These are phyloP conservation scores for Chrysocyon brachyurus DNA, from an alignment of 2,797 vertebrate genomes.

Conservation along the genomic window DNA sequence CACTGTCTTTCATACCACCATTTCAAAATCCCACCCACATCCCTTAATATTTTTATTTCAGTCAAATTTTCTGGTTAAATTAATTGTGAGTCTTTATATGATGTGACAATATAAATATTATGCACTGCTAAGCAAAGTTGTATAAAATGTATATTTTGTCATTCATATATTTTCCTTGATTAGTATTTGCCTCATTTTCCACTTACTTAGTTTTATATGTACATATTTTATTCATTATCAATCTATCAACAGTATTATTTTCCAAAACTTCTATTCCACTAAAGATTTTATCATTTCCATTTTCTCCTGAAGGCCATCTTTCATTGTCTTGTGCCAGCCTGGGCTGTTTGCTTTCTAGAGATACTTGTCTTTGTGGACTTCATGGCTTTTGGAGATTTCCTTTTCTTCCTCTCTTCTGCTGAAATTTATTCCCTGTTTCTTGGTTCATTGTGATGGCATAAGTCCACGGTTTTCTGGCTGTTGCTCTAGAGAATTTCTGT, in stretches of 20 bases:
- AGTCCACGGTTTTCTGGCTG: neutral
- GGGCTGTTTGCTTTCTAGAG: neutral
- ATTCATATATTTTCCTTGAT: neutral
- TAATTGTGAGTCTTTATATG: neutral
- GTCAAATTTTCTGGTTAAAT: neutral
- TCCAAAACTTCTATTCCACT: neutral
- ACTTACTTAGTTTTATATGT: neutral
- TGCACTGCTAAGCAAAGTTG: neutral
- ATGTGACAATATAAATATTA: neutral
- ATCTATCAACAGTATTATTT: neutral
- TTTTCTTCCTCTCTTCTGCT: neutral
- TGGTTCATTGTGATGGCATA: neutral
- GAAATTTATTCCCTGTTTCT: neutral
- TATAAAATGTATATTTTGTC: neutral
- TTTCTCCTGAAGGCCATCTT: neutral
- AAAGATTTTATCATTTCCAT: neutral
- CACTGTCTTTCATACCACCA: neutral
- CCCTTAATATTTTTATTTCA: neutral
- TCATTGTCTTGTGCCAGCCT: neutral
- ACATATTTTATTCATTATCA: neutral
- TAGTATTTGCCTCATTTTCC: neutral
- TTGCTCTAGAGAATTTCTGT: constrained; percentile 25
- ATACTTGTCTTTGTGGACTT: neutral
- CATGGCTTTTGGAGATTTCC: neutral
- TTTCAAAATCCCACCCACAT: neutral